A percentile compares a stretch with the other conserved stretches of the same genome.
Evolutionary conservation across 2,113 vertebrate species (phyloP).

Genomic region (Mungos mungo): DNA sequence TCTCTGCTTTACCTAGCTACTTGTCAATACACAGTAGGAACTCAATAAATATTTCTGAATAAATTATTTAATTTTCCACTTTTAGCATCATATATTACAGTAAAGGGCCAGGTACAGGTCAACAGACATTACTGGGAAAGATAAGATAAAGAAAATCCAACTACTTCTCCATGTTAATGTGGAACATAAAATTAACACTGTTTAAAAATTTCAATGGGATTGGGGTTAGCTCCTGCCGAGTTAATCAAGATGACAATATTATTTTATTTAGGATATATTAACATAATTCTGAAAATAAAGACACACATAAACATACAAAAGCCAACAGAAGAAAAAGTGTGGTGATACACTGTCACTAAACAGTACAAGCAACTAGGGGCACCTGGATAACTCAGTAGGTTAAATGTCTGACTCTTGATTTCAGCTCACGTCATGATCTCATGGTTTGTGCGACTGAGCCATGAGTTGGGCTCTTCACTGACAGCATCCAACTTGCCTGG

Average conservation of each 20-base stretch:
- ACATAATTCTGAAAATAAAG: conserved; percentile 14
- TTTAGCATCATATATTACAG: neutral
- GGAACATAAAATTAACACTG: neutral
- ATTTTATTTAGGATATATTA: neutral
- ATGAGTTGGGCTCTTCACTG: too few species aligned
- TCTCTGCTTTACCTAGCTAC: neutral
- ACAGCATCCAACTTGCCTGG: too few species aligned
- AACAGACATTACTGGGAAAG: neutral
- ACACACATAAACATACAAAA: neutral
- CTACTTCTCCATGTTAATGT: neutral
- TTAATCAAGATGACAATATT: neutral
- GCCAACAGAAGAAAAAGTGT: neutral
- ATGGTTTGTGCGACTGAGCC: too few species aligned
- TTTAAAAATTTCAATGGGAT: neutral
- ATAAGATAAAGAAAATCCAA: neutral
- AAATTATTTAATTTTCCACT: neutral
- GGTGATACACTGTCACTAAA: neutral
- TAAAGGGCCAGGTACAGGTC: neutral
- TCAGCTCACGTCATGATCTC: too few species aligned
- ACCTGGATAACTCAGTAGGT: too few species aligned
- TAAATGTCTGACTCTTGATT: too few species aligned
- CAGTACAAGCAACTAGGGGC: neutral
- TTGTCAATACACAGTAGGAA: neutral
- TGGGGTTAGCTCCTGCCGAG: neutral
- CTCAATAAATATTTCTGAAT: neutral